phyloP scores from a whole-genome alignment of 2,113 vertebrate genomes.

The Cochlearius cochlearius region DNA sequence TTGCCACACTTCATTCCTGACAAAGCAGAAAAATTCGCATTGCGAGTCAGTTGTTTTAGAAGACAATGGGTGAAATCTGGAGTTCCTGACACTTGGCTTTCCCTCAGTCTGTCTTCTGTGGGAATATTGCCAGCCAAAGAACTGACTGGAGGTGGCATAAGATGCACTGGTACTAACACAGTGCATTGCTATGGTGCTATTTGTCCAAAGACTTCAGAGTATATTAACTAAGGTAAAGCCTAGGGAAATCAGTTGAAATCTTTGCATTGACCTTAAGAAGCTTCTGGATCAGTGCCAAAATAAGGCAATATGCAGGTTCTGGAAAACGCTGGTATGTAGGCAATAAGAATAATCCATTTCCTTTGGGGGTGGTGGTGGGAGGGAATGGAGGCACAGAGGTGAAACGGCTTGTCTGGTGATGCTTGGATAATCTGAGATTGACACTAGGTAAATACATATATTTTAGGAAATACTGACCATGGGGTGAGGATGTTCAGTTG shows the following conservation, averaged over 20 bases:
- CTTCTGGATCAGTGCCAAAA: background rate
- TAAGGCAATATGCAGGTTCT: background rate
- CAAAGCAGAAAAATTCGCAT: constrained; percentile 24
- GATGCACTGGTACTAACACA: background rate
- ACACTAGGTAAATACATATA: background rate
- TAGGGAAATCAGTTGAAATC: background rate
- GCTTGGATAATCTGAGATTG: background rate
- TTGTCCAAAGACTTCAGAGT: background rate
- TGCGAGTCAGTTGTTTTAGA: background rate
- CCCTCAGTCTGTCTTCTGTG: background rate
- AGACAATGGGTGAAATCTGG: constrained; percentile 23
- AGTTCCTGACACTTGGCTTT: background rate
- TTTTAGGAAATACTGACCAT: background rate
- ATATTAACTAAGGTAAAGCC: background rate
- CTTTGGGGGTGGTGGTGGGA: background rate
- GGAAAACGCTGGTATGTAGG: background rate
- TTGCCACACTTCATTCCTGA: background rate
- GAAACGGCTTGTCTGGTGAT: background rate
- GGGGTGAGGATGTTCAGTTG: background rate
- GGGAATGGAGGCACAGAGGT: background rate
- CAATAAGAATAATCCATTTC: background rate
- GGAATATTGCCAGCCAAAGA: background rate
- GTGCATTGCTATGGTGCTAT: background rate
- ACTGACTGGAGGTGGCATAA: background rate
- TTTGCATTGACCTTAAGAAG: background rate